A percentile compares a stretch with the other conserved stretches of the same genome.
Conservation (phyloP, 1,140 invertebrate species). For the Eufriesea mexicana region DNA sequence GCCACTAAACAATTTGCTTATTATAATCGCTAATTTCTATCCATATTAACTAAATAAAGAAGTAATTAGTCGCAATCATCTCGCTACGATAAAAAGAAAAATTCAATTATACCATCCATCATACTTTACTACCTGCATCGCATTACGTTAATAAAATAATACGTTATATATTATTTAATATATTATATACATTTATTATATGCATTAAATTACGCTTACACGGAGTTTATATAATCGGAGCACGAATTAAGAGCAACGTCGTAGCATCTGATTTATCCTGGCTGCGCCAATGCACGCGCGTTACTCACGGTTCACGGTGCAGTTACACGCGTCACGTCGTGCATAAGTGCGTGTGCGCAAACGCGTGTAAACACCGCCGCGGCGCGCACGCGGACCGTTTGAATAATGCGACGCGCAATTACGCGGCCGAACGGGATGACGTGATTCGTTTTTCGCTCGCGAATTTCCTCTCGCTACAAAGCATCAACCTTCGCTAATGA, state of each 20-base stretch:
- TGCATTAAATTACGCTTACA: not conserved
- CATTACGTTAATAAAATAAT: no score
- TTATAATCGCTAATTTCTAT: no score
- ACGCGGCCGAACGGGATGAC: constrained; percentile 55
- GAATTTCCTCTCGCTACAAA: not conserved
- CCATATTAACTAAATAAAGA: no score
- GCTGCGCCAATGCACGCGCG: constrained; percentile 34
- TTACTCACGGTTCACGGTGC: constrained; percentile 56
- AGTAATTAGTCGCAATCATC: no score
- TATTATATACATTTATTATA: no score
- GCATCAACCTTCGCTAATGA: not conserved
- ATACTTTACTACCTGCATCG: no score
- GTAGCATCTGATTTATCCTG: not conserved
- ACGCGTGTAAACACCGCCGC: constrained; percentile 62
- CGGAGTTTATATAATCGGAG: not conserved
- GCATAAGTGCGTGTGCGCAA: constrained; percentile 56
- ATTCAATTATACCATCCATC: no score
- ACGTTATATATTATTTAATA: no score
- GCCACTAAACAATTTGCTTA: no score
- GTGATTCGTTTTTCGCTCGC: constrained; percentile 59
- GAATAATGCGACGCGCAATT: constrained; percentile 67
- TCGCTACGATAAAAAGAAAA: no score
- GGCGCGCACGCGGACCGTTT: constrained; percentile 59
- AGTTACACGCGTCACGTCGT: constrained; percentile 41
- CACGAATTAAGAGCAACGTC: not conserved